phyloP scores from a whole-genome alignment of 2,113 vertebrate species.

The Bungarus multicinctus region DNA sequence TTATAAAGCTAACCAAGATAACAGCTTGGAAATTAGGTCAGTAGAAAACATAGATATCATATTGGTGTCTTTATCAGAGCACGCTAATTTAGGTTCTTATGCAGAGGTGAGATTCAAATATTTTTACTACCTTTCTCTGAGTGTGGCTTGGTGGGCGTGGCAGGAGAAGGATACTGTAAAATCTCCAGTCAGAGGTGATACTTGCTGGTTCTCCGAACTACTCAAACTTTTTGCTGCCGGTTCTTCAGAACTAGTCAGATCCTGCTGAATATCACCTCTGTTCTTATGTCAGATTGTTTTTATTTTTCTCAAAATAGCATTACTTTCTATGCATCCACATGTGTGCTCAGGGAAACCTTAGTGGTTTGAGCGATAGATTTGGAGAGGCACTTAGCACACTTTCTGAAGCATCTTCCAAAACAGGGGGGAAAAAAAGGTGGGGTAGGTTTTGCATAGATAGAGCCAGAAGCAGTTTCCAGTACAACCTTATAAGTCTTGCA shows the following conservation, averaged over 20 bases:
- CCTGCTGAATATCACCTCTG: too few relatives aligned
- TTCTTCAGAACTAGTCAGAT: too few relatives aligned
- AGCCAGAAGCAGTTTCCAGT: not conserved
- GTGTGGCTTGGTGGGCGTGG: too few relatives aligned
- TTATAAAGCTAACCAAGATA: not conserved
- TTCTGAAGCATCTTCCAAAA: not conserved
- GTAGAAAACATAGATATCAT: not conserved
- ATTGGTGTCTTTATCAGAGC: slow-evolving; percentile 21
- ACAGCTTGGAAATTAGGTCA: slow-evolving; percentile 15
- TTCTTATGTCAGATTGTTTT: not conserved
- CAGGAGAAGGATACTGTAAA: too few relatives aligned
- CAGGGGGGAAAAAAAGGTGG: too few relatives aligned
- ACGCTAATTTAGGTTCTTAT: not conserved
- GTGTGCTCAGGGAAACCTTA: not conserved
- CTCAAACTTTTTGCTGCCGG: too few relatives aligned
- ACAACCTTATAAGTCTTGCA: not conserved
- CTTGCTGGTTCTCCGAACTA: too few relatives aligned
- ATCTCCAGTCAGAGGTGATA: too few relatives aligned
- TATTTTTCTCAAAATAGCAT: not conserved
- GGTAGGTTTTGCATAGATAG: not conserved
- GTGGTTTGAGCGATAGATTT: not conserved
- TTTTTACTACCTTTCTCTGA: too few relatives aligned
- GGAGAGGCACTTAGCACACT: not conserved
- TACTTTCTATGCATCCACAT: not conserved
- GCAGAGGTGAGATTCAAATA: too few relatives aligned